These are phyloP conservation scores for Ligdia adustata DNA, from an alignment of 2,888 invertebrate species.

Conservation along the genomic window DNA sequence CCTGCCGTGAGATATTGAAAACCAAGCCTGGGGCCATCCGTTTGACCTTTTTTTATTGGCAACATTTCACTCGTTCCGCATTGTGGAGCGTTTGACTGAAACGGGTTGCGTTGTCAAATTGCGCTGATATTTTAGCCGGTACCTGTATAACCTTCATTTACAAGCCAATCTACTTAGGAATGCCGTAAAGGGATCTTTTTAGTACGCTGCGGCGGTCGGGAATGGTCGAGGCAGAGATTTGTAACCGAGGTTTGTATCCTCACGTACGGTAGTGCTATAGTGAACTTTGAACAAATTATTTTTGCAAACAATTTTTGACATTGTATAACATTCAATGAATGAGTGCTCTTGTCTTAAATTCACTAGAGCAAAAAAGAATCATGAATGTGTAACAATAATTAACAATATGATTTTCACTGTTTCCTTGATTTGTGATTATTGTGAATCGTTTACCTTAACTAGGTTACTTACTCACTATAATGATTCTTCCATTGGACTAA, in stretches of 20 bases:
- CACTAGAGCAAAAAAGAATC: too few relatives aligned
- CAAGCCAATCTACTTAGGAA: slow-evolving; percentile 53
- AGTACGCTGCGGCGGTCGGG: slow-evolving; percentile 39
- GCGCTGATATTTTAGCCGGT: slow-evolving; percentile 65
- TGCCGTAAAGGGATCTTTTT: slow-evolving; percentile 56
- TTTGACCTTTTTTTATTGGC: slow-evolving; percentile 78
- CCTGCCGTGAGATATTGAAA: slow-evolving; percentile 77
- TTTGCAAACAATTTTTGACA: too few relatives aligned
- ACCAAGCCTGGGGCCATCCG: slow-evolving; percentile 67
- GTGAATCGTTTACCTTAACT: too few relatives aligned
- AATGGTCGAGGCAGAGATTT: slow-evolving; percentile 38
- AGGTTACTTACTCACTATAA: too few relatives aligned
- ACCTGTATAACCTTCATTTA: slow-evolving; percentile 62
- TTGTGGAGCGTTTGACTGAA: slow-evolving; percentile 70
- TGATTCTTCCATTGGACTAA: too few relatives aligned
- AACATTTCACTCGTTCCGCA: slow-evolving; percentile 77
- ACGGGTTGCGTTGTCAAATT: slow-evolving; percentile 73
- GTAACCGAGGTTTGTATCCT: slow-evolving; percentile 28
- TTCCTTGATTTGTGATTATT: too few relatives aligned
- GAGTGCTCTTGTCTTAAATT: too few relatives aligned
- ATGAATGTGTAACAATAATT: too few relatives aligned
- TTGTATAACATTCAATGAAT: too few relatives aligned
- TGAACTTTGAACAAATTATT: too few relatives aligned
- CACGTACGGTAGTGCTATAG: slow-evolving; percentile 24
- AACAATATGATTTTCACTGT: too few relatives aligned